Percentiles rank a stretch among this genome's conserved stretches.
Evolutionary conservation across 2,797 vertebrate species (phyloP).

Genomic region (Natrix natrix): DNA sequence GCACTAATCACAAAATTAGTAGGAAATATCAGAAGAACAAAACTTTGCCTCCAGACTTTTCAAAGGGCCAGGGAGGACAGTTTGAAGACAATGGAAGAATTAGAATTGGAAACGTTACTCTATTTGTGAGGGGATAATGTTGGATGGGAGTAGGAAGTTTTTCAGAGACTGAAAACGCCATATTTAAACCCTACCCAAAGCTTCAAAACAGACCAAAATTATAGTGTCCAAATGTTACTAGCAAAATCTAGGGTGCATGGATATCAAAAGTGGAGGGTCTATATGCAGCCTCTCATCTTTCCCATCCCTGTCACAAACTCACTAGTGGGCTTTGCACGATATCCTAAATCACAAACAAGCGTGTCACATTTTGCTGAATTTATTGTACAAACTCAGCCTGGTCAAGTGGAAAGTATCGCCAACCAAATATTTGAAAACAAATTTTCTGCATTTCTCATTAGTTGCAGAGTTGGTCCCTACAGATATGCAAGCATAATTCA

Average conservation of each 20-base stretch:
- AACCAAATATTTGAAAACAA: not conserved
- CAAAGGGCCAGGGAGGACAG: not conserved
- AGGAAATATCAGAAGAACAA: not conserved
- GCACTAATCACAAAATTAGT: not conserved
- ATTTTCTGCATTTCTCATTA: conserved; percentile 5
- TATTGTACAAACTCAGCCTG: not conserved
- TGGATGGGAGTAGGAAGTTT: not conserved
- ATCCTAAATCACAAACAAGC: not conserved
- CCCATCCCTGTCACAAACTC: not conserved
- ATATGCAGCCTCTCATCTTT: not conserved
- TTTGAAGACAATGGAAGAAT: not conserved
- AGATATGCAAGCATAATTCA: not conserved
- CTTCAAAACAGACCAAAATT: not conserved
- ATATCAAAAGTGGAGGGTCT: not conserved
- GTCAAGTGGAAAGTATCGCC: not conserved
- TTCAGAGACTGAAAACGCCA: not conserved
- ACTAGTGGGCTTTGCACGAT: not conserved
- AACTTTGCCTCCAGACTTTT: not conserved
- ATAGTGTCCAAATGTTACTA: not conserved
- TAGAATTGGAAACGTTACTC: not conserved
- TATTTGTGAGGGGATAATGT: not conserved
- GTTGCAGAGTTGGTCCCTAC: not conserved
- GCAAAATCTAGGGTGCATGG: not conserved
- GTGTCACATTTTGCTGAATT: not conserved
- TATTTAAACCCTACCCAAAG: not conserved